phyloP scores from a whole-genome alignment of 2,113 vertebrate species.

The Scopus umbretta region DNA sequence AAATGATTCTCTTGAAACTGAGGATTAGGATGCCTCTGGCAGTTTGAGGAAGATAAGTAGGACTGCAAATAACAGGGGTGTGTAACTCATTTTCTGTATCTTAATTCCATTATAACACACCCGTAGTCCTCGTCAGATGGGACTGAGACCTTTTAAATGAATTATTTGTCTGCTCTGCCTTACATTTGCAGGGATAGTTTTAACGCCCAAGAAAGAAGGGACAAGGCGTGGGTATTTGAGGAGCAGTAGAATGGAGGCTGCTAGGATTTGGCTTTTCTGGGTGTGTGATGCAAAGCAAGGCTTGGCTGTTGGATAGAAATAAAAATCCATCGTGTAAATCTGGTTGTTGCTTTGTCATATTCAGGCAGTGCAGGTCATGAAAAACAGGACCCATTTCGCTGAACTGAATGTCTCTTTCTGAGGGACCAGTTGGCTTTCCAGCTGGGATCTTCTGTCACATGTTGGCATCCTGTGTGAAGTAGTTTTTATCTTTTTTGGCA shows the following conservation, averaged over 20 bases:
- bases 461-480: neutral
- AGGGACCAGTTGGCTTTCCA: neutral
- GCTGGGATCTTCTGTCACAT: neutral
- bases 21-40: neutral
- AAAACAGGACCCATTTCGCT: neutral
- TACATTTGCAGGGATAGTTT: neutral
- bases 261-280: neutral
- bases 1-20: neutral
- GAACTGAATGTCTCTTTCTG: neutral
- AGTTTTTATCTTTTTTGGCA: neutral
- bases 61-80: neutral
- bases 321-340: neutral
- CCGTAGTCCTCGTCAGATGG: neutral
- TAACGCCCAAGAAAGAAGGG: neutral
- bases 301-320: neutral
- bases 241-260: accelerated
- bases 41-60: neutral
- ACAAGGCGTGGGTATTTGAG: neutral
- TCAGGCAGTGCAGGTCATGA: neutral
- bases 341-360: neutral
- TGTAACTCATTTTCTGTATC: neutral
- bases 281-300: neutral
- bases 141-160: neutral
- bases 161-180: neutral
- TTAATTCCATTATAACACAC: neutral